These are phyloP conservation scores for Ennomos erosarius DNA, from an alignment of 2,888 invertebrate genomes.

Conservation along the genomic window DNA sequence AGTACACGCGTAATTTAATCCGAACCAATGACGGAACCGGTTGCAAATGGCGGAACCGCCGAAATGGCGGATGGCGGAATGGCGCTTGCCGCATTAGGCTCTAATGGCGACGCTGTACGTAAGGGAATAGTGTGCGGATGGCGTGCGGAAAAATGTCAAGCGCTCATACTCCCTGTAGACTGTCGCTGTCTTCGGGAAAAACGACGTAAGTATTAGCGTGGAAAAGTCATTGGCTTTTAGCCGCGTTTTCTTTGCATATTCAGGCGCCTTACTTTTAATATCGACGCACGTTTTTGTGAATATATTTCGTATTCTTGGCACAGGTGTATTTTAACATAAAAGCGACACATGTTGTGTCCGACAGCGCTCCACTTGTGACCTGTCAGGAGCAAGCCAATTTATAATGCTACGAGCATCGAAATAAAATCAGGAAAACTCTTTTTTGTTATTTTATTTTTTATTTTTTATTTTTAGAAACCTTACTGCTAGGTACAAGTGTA, in stretches of 20 bases:
- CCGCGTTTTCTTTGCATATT: constrained; percentile 29
- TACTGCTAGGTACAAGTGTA: too few species aligned
- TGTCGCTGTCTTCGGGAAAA: constrained; percentile 15
- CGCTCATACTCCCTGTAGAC: constrained; percentile 16
- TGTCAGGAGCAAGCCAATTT: too few species aligned
- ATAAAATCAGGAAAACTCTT: too few species aligned
- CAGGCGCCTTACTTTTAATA: constrained; percentile 19
- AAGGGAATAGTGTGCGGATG: constrained; percentile 11
- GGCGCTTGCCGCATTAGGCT: constrained; percentile 31
- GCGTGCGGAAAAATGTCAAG: constrained; percentile 23
- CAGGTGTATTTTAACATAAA: constrained; percentile 3
- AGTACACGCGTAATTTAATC: constrained; percentile 38
- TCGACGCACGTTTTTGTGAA: constrained; percentile 9
- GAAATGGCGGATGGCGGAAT: constrained; percentile 29
- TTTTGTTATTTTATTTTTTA: too few species aligned
- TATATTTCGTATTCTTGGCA: constrained; percentile 2
- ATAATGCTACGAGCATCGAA: too few species aligned
- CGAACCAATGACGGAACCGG: constrained; percentile 32
- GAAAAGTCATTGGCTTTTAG: constrained; percentile 13
- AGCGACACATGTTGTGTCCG: not conserved
- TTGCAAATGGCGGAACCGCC: constrained; percentile 36
- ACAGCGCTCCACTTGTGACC: too few species aligned
- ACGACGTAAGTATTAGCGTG: constrained; percentile 8
- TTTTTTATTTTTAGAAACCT: too few species aligned
- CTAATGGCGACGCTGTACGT: constrained; percentile 28